Base-by-base conservation (phyloP, 2,113 vertebrate genomes). In the Crotophaga sulcirostris region DNA sequence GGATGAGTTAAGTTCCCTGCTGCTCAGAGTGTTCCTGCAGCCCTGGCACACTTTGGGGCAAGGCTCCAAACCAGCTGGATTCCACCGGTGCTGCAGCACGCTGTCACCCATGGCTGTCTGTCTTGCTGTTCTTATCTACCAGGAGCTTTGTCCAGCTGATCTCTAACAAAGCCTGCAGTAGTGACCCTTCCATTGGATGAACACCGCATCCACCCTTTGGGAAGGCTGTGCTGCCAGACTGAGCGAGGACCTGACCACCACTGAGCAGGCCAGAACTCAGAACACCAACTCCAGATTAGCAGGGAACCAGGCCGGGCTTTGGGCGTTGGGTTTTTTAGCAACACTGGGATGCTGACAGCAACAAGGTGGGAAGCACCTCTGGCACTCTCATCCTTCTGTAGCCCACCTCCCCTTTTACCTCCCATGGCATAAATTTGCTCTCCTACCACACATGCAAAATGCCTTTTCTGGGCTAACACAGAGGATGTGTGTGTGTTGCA, bases 81-180 rank as follows among this genome's bases (percentile, higher is more conserved):
- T 90, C 94, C 78, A 90, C 68, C 88, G 93, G 94, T 96, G 76
- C 17, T 82, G 59, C 83, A 89, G 66, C 77, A 54, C 17, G 63
- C 74, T 87, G 73, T 76, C 90, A 94, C 70, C 68, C 84, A 40
- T 0, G 0, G 78, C 62, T 93, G 77, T 88, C 91, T 95, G 77
- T 88, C 92, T 93, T 63, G 47, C 74, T 95, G 19, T 77, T 87
- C 92, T 91, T 95, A 94, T 80, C 84, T 88, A 69, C 26, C 36
- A 82, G 74, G 42, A 70, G 76, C 85, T 92, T 89, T 91, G 78
- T 85, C 84, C 97, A 87, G 63, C 77, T 95, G 74, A 88, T 90
- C 88, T 91, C 81, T 59, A 79, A 73, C 12, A n/a, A n/a, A 93
- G 40, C 38, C 52, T 74, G n/a, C 52, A 91, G 51, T 42, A 92